These are phyloP conservation scores for Apomyelois bistriatella DNA, from an alignment of 2,888 invertebrate species.

Conservation along the genomic window DNA sequence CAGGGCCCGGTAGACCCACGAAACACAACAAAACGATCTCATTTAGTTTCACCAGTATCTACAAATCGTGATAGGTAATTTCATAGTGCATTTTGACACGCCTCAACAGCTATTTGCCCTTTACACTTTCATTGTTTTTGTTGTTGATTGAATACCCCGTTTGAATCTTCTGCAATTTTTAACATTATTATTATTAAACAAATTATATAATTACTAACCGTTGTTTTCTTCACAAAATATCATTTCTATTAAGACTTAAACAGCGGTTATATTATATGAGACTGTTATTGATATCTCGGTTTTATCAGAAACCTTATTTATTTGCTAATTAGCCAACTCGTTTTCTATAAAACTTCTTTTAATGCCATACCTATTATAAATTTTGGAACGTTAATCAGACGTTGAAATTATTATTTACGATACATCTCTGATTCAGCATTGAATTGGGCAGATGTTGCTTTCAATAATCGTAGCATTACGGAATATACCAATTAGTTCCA, in stretches of 20 bases:
- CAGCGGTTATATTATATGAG: constrained; percentile 3
- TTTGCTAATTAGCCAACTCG: background rate
- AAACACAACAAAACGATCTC: constrained; percentile 63
- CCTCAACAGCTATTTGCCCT: constrained; percentile 65
- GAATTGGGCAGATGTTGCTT: constrained; percentile 64
- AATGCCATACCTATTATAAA: constrained; percentile 3
- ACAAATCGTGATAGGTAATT: constrained; percentile 76
- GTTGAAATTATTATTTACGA: background rate
- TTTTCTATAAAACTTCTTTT: background rate
- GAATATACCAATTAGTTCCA: constrained; percentile 77
- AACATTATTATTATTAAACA: background rate
- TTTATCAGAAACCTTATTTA: constrained; percentile 3
- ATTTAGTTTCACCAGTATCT: constrained; percentile 65
- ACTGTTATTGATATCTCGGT: constrained; percentile 11
- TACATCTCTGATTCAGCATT: constrained; percentile 1
- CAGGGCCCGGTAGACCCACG: constrained; percentile 31
- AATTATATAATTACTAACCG: no score
- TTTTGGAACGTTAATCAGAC: constrained; percentile 4
- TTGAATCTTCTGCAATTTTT: constrained; percentile 21
- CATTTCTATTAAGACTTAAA: no score
- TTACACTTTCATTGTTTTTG: constrained; percentile 60
- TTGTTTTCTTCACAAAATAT: no score
- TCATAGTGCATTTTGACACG: constrained; percentile 74
- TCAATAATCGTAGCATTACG: constrained; percentile 62
- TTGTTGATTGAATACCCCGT: constrained; percentile 30